Evolutionary conservation across 1,140 invertebrate species (phyloP).

Genomic region (Anadara kagoshimensis): DNA sequence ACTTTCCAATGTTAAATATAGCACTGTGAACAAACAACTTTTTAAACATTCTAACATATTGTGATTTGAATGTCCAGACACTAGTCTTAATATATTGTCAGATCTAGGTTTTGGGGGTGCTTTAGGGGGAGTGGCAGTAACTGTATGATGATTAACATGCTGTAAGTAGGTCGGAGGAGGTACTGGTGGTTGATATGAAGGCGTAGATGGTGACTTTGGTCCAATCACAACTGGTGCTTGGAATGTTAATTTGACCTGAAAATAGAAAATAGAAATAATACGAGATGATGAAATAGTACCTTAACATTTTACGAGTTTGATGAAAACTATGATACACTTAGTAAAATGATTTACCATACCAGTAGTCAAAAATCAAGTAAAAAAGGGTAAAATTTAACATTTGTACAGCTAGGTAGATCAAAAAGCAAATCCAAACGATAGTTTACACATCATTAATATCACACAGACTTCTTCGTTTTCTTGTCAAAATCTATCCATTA

Average conservation of each 20-base stretch:
- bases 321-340: too few relatives aligned
- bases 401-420: too few relatives aligned
- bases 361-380: too few relatives aligned
- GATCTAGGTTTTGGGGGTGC: conserved; percentile 14
- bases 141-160: conserved; percentile 13
- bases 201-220: conserved; percentile 49
- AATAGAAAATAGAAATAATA: conserved; percentile 22
- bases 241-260: conserved; percentile 59
- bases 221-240: conserved; percentile 64
- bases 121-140: conserved; percentile 12
- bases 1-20: conserved; percentile 60
- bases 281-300: background rate
- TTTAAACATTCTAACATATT: conserved; percentile 7
- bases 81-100: conserved; percentile 39
- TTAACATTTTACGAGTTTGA: too few relatives aligned
- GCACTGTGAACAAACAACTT: conserved; percentile 39
- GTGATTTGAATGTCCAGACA: conserved; percentile 37
- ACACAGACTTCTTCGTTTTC: too few relatives aligned
- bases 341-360: background rate
- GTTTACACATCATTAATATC: too few relatives aligned
- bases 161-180: conserved; percentile 31
- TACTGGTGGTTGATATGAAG: conserved; percentile 37
- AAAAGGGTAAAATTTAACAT: too few relatives aligned
- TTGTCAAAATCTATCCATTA: too few relatives aligned
- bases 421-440: too few relatives aligned